Percentiles rank a stretch among this genome's conserved stretches.
phyloP scores from a whole-genome alignment of 2,797 vertebrate species.

The Enteromius viviparus region DNA sequence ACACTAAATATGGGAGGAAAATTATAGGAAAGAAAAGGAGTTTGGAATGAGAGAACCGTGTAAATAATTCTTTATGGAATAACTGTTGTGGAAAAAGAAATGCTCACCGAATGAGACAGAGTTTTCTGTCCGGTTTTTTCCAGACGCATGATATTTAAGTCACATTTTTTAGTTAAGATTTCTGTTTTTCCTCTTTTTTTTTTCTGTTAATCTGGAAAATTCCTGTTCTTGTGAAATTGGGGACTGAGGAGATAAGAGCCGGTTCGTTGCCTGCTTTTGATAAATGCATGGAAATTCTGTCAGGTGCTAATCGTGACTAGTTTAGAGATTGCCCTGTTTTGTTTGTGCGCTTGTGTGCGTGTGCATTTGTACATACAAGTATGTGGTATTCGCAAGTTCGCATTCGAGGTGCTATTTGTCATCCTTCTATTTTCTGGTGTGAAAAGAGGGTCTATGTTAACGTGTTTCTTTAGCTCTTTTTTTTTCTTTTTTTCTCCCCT shows the following conservation, averaged over 20 bases:
- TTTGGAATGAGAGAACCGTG: not conserved
- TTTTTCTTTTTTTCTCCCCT: slow-evolving; percentile 6
- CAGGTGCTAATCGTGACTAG: slow-evolving; percentile 85
- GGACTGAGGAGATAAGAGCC: slow-evolving; percentile 78
- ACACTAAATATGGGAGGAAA: not conserved
- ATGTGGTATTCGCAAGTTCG: slow-evolving; percentile 37
- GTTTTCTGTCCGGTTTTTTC: slow-evolving; percentile 22
- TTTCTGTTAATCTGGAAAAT: slow-evolving; percentile 77
- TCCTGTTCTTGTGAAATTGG: slow-evolving; percentile 84
- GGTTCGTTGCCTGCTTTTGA: slow-evolving; percentile 80
- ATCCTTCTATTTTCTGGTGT: not conserved
- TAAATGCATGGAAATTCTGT: slow-evolving; percentile 86
- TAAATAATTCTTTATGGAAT: not conserved
- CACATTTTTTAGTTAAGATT: slow-evolving; percentile 72
- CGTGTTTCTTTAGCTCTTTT: slow-evolving; percentile 40
- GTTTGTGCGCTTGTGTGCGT: slow-evolving; percentile 41
- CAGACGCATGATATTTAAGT: slow-evolving; percentile 20
- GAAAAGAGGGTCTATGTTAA: slow-evolving; percentile 53
- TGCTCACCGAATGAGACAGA: not conserved
- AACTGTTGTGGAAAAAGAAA: not conserved
- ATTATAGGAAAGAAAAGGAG: not conserved
- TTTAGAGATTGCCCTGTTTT: slow-evolving; percentile 78
- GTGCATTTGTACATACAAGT: slow-evolving; percentile 48
- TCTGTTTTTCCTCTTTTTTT: slow-evolving; percentile 65
- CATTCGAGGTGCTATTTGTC: slow-evolving; percentile 36